A percentile compares a stretch with the other conserved stretches of the same genome.
phyloP scores from a whole-genome alignment of 1,140 invertebrate species.

The Aradophagus sp. region DNA sequence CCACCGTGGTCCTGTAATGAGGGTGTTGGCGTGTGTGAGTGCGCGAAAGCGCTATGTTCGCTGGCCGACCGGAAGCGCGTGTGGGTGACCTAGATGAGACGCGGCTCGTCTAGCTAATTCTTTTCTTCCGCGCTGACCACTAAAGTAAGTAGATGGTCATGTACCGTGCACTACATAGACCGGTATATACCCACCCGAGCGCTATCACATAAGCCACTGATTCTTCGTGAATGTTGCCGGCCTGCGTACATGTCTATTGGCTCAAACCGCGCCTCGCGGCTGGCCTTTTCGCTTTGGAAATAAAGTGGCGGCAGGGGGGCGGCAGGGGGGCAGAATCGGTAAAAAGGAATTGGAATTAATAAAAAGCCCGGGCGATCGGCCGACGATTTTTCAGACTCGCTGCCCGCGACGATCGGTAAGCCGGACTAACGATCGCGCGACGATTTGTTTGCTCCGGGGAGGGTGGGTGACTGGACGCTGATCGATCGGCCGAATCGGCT shows the following conservation, averaged over 20 bases:
- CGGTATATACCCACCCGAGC: conserved; percentile 39
- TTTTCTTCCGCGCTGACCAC: conserved; percentile 73
- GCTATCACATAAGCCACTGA: conserved; percentile 55
- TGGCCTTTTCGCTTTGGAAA: conserved; percentile 35
- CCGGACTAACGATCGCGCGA: too few relatives aligned
- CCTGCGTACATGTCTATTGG: conserved; percentile 18
- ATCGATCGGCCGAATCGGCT: too few relatives aligned
- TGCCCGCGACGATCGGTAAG: too few relatives aligned
- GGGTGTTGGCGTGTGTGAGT: conserved; percentile 65
- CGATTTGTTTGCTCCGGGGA: too few relatives aligned
- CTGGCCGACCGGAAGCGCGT: conserved; percentile 50
- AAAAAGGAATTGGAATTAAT: too few relatives aligned
- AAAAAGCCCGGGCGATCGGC: too few relatives aligned
- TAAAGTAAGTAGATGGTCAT: conserved; percentile 74
- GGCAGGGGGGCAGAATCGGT: too few relatives aligned
- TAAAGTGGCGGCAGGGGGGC: too few relatives aligned
- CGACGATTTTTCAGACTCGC: too few relatives aligned
- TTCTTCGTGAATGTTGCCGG: conserved; percentile 45
- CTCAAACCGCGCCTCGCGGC: conserved; percentile 12
- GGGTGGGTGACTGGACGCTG: too few relatives aligned
- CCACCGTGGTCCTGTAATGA: conserved; percentile 70
- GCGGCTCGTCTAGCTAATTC: conserved; percentile 74
- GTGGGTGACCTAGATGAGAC: conserved; percentile 74
- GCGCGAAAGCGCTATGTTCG: conserved; percentile 47
- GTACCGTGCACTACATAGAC: conserved; percentile 60